Conservation (phyloP, 1,140 invertebrate species). For the Drosophila seguyi region DNA sequence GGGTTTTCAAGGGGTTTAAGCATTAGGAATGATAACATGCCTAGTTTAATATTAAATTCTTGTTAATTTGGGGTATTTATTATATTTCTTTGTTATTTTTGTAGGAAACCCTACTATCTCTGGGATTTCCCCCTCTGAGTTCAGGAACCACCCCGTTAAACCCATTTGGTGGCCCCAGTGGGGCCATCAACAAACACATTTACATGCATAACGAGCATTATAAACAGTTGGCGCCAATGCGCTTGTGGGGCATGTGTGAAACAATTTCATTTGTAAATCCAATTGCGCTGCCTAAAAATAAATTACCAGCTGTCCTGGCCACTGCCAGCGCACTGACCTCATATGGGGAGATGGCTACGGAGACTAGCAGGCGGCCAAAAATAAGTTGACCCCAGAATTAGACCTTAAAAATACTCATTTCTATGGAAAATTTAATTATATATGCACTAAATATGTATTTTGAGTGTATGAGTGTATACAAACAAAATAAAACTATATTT, state of each 20-base stretch:
- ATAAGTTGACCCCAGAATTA: no score
- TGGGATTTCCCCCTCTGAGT: not conserved
- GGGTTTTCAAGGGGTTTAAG: not conserved
- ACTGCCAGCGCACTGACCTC: conserved; percentile 55
- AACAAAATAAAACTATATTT: not conserved
- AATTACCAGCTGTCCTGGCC: conserved; percentile 50
- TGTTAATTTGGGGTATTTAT: not conserved
- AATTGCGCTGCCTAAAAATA: conserved; percentile 66
- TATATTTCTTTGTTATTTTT: not conserved
- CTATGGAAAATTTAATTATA: not conserved
- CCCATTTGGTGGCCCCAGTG: conserved; percentile 31
- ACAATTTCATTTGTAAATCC: conserved; percentile 55
- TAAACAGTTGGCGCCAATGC: conserved; percentile 39
- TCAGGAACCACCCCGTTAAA: conserved; percentile 13
- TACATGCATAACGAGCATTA: conserved; percentile 18
- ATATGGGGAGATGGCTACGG: conserved; percentile 26
- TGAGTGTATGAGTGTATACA: no score
- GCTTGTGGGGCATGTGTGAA: conserved; percentile 13
- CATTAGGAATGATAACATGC: not conserved
- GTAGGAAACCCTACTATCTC: not conserved
- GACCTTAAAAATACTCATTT: conserved; percentile 1
- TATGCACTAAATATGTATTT: not conserved
- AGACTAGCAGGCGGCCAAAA: conserved; percentile 5
- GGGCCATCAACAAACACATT: conserved; percentile 31
- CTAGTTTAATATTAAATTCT: not conserved